Percentiles rank a stretch among this genome's conserved stretches.
Conservation (phyloP, 2,113 vertebrate genomes). For the Nyctibius bracteatus region DNA sequence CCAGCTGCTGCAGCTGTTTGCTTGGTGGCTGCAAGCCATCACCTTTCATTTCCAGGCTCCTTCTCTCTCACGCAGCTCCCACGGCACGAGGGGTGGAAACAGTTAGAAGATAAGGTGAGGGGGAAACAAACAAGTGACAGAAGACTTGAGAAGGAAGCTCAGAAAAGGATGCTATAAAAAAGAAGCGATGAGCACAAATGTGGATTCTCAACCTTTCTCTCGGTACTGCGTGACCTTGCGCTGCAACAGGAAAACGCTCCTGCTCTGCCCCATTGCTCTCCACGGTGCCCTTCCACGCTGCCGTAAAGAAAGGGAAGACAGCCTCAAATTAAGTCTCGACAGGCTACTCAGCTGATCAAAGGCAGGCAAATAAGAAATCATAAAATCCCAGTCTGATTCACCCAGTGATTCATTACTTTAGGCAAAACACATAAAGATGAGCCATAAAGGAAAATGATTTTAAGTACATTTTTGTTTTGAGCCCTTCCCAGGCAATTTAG, state of each 20-base stretch:
- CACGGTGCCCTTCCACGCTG: not conserved
- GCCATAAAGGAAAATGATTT: conserved; percentile 49
- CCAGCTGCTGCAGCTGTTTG: not conserved
- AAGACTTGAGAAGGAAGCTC: not conserved
- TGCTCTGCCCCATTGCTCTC: not conserved
- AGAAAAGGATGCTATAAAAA: not conserved
- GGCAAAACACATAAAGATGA: conserved; percentile 58
- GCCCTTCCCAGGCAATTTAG: conserved; percentile 46
- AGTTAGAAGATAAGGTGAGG: not conserved
- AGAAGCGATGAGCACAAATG: not conserved
- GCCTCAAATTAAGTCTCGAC: conserved; percentile 13
- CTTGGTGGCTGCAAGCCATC: not conserved
- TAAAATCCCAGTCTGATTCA: conserved; percentile 41
- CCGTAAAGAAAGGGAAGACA: not conserved
- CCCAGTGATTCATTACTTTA: conserved; percentile 46
- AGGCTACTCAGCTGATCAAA: conserved; percentile 50
- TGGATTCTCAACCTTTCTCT: not conserved
- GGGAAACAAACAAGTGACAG: not conserved
- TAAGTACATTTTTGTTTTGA: conserved; percentile 51
- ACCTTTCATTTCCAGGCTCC: not conserved
- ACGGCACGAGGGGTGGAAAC: accelerated
- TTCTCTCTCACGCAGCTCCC: not conserved
- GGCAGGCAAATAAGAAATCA: conserved; percentile 43
- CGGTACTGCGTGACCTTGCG: not conserved
- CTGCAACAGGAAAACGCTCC: not conserved